phyloP scores from a whole-genome alignment of 2,797 vertebrate species.

The Sebastes elongatus region DNA sequence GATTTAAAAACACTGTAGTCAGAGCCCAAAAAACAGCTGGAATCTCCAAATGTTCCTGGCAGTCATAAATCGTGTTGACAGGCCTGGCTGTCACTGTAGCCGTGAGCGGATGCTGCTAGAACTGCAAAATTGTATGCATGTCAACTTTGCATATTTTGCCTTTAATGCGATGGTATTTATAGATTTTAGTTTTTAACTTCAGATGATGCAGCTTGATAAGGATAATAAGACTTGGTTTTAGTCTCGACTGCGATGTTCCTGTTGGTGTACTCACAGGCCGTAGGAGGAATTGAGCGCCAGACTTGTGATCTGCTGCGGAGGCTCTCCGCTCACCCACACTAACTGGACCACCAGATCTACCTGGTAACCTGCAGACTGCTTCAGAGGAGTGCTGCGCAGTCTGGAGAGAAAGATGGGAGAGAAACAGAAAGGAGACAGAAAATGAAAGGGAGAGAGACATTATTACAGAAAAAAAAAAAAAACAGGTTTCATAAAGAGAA shows the following conservation, averaged over 20 bases:
- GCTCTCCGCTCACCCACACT: slow-evolving; percentile 98
- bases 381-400: slow-evolving; percentile 94
- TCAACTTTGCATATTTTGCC: neutral
- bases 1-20: neutral
- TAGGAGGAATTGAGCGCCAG: slow-evolving; percentile 95
- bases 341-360: slow-evolving; percentile 95
- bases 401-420: slow-evolving; percentile 69
- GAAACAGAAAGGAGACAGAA: neutral
- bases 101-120: neutral
- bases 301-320: slow-evolving; percentile 96
- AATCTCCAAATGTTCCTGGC: neutral
- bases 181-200: neutral
- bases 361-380: slow-evolving; percentile 97
- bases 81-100: neutral
- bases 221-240: neutral
- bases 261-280: slow-evolving; percentile 79
- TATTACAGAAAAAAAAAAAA: neutral
- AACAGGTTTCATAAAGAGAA: slow-evolving; percentile 9
- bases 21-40: neutral
- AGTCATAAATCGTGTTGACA: slow-evolving; percentile 11
- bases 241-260: neutral
- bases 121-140: neutral
- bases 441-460: neutral
- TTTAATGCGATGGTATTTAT: neutral
- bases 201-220: neutral